Conservation (phyloP, 2,888 invertebrate species). For the Polydrusus tereticollis region DNA sequence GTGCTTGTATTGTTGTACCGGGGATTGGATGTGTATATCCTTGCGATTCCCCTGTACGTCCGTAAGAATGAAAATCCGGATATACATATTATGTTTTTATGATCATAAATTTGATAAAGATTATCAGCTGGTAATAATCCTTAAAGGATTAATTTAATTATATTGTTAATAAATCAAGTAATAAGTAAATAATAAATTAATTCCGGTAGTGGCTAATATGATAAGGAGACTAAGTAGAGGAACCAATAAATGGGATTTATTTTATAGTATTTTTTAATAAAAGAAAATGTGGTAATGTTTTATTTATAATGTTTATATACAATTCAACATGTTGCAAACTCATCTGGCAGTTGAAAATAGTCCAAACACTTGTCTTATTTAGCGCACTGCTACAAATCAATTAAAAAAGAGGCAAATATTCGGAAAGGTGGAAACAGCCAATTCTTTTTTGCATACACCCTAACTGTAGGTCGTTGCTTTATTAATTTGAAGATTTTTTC, state of each 20-base stretch:
- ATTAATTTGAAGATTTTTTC: too few relatives aligned
- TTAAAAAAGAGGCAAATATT: too few relatives aligned
- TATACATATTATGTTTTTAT: background rate
- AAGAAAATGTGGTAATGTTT: too few relatives aligned
- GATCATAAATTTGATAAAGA: background rate
- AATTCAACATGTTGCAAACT: too few relatives aligned
- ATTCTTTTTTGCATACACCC: too few relatives aligned
- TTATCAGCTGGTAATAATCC: background rate
- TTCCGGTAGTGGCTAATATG: background rate
- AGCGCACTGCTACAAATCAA: too few relatives aligned
- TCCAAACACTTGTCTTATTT: too few relatives aligned
- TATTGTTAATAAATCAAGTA: constrained; percentile 5
- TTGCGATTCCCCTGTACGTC: background rate
- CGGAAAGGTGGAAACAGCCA: too few relatives aligned
- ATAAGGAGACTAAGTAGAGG: background rate
- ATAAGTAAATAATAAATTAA: background rate
- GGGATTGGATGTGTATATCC: constrained; percentile 2
- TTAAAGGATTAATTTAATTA: background rate
- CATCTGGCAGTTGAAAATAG: too few relatives aligned
- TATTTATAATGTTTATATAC: too few relatives aligned
- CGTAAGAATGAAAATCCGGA: background rate
- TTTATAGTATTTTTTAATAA: too few relatives aligned
- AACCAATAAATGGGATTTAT: background rate
- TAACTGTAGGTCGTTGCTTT: too few relatives aligned
- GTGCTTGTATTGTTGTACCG: background rate